Evolutionary conservation across 2,888 invertebrate genomes (phyloP).

Genomic region (Heteromurus nitidus): DNA sequence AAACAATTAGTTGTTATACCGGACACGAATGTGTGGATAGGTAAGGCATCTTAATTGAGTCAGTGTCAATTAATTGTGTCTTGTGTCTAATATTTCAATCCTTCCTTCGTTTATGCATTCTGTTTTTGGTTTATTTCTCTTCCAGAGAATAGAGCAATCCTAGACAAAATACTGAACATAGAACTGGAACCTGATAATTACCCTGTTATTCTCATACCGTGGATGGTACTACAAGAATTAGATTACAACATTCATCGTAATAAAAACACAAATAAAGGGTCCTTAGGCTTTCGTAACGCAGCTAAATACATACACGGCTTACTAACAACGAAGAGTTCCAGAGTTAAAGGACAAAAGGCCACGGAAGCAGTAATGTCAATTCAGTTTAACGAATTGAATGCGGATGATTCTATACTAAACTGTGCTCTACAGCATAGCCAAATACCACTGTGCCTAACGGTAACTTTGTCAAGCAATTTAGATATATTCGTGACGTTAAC

Average conservation of each 20-base stretch:
- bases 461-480: too few species aligned
- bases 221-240: conserved; percentile 73
- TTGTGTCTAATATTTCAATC: too few species aligned
- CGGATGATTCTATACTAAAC: conserved; percentile 72
- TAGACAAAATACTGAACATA: conserved; percentile 58
- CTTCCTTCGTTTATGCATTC: too few species aligned
- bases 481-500: too few species aligned
- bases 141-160: conserved; percentile 36
- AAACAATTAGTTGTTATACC: conserved; percentile 63
- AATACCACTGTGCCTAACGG: conserved; percentile 16
- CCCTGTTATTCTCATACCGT: conserved; percentile 64
- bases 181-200: conserved; percentile 41
- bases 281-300: conserved; percentile 25
- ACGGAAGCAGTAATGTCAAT: conserved; percentile 68
- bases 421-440: conserved; percentile 68
- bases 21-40: conserved; percentile 71
- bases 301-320: conserved; percentile 65
- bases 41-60: too few species aligned
- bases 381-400: conserved; percentile 65
- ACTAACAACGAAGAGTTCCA: conserved; percentile 65
- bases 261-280: neutral
- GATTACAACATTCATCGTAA: conserved; percentile 55
- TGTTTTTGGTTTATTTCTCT: too few species aligned
- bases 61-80: too few species aligned
- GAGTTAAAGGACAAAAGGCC: conserved; percentile 69